phyloP scores from a whole-genome alignment of 2,797 vertebrate species.

The Varecia variegata region DNA sequence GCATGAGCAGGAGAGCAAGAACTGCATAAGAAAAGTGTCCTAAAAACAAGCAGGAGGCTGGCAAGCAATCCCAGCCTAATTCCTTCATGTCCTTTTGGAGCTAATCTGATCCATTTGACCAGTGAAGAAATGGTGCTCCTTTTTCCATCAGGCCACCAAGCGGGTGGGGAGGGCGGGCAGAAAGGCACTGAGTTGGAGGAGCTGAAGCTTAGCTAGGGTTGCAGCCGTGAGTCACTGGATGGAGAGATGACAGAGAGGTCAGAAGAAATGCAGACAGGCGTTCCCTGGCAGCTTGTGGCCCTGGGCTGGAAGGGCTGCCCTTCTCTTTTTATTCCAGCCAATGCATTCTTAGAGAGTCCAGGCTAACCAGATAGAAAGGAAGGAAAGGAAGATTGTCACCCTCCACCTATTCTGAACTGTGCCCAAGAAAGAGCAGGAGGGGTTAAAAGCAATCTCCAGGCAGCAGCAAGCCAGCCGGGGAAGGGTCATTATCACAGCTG shows the following conservation, averaged over 20 bases:
- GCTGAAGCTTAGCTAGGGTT: not conserved
- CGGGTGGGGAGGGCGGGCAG: not conserved
- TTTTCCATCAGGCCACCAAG: not conserved
- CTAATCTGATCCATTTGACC: not conserved
- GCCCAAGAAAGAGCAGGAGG: not conserved
- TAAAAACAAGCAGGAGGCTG: not conserved
- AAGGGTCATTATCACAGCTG: not conserved
- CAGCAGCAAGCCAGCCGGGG: not conserved
- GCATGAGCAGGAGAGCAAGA: not conserved
- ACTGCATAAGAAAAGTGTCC: not conserved
- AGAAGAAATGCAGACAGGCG: not conserved
- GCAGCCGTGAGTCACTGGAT: not conserved
- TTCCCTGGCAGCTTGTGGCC: not conserved
- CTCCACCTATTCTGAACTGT: not conserved
- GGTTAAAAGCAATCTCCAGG: not conserved
- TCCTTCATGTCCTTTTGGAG: not conserved
- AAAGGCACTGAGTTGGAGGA: not conserved
- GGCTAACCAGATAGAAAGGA: not conserved
- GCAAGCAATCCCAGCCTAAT: not conserved
- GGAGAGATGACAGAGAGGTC: not conserved
- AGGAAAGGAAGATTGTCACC: not conserved
- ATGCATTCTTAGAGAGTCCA: not conserved
- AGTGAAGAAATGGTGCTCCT: not conserved
- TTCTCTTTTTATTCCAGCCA: not conserved
- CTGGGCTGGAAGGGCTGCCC: not conserved